Percentiles rank a stretch among this genome's conserved stretches.
phyloP scores from a whole-genome alignment of 2,797 vertebrate species.

The Dryobates pubescens region DNA sequence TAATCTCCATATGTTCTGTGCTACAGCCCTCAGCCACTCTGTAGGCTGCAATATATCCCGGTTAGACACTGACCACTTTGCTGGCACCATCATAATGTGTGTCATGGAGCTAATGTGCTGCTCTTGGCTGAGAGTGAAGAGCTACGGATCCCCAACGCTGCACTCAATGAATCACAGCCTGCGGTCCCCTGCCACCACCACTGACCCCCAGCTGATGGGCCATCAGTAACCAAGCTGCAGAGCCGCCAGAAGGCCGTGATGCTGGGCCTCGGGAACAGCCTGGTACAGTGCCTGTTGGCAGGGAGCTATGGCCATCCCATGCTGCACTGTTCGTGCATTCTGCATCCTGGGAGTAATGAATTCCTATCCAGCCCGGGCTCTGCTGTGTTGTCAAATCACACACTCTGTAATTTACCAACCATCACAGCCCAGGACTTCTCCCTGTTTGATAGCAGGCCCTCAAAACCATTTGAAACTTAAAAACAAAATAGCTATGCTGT shows the following conservation, averaged over 20 bases:
- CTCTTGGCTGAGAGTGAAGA: not conserved
- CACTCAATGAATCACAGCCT: not conserved
- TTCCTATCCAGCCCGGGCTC: not conserved
- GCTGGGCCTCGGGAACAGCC: not conserved
- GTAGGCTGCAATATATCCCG: not conserved
- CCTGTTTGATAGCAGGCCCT: not conserved
- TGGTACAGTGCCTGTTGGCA: rapidly evolving
- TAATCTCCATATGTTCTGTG: constrained; percentile 55
- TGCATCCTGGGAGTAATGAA: not conserved
- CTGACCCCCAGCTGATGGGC: not conserved
- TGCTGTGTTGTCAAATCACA: not conserved
- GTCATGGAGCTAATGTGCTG: constrained; percentile 7
- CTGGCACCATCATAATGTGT: not conserved
- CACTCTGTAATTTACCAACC: constrained; percentile 36
- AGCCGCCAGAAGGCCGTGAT: rapidly evolving
- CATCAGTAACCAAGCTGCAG: not conserved
- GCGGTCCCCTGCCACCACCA: rapidly evolving
- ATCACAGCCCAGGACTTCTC: not conserved
- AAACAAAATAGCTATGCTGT: constrained; percentile 52
- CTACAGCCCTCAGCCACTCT: constrained; percentile 2
- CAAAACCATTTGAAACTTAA: constrained; percentile 28
- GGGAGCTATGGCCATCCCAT: not conserved
- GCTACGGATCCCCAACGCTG: not conserved
- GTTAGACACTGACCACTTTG: constrained; percentile 28
- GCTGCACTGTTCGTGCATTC: rapidly evolving